Conservation (phyloP, 2,797 vertebrate genomes). For the Lutjanus campechanus region DNA sequence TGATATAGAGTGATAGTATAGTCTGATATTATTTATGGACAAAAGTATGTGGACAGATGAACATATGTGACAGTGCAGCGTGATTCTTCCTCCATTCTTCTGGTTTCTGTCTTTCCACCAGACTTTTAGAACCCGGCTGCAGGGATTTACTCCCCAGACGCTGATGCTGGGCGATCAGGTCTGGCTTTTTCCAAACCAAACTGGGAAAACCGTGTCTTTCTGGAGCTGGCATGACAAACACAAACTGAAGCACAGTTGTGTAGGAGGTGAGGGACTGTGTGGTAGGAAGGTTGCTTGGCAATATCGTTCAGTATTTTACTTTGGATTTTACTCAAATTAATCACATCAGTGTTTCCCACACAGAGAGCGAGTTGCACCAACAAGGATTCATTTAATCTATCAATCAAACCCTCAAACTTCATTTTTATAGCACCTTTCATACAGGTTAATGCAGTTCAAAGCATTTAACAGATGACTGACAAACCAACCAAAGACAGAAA, state of each 20-base stretch:
- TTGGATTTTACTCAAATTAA: not conserved
- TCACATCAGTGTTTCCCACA: not conserved
- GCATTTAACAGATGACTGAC: too few relatives aligned
- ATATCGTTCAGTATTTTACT: not conserved
- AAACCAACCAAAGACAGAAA: too few relatives aligned
- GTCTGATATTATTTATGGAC: not conserved
- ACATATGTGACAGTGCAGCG: not conserved
- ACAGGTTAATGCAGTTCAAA: too few relatives aligned
- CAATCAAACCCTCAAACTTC: too few relatives aligned
- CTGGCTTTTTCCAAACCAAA: not conserved
- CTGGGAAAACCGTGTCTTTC: not conserved
- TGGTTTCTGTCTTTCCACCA: not conserved
- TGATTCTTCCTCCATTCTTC: not conserved
- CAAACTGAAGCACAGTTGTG: not conserved
- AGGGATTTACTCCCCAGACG: not conserved
- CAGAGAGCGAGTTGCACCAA: too few relatives aligned
- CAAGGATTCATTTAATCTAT: too few relatives aligned
- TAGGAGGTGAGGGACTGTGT: not conserved
- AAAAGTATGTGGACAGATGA: not conserved
- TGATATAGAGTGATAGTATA: not conserved
- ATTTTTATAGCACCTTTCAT: too few relatives aligned
- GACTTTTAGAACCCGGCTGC: not conserved
- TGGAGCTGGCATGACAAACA: not conserved
- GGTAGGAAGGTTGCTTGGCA: not conserved
- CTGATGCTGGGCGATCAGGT: not conserved